phyloP scores from a whole-genome alignment of 2,113 vertebrate species.

The Coreoperca whiteheadi region DNA sequence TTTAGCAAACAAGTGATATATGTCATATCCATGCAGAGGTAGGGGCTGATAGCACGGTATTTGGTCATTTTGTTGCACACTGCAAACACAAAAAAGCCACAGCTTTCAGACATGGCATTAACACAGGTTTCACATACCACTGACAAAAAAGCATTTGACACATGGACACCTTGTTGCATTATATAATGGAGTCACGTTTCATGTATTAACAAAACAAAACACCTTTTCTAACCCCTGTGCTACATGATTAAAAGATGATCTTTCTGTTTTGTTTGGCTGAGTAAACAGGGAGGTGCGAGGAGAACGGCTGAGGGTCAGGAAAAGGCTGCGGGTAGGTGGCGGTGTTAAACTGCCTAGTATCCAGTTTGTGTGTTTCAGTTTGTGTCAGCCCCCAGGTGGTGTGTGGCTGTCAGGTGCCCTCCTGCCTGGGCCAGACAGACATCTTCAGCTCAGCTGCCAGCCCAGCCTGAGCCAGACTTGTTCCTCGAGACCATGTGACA shows the following conservation, averaged over 20 bases:
- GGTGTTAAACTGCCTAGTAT: conserved; percentile 29
- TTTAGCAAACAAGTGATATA: conserved; percentile 97
- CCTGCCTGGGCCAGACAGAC: conserved; percentile 69
- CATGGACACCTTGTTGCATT: neutral
- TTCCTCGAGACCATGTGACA: conserved; percentile 70
- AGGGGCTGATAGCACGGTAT: conserved; percentile 91
- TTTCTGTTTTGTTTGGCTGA: conserved; percentile 70
- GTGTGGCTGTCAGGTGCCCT: conserved; percentile 78
- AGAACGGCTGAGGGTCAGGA: conserved; percentile 66
- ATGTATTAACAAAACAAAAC: neutral
- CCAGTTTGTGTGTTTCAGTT: conserved; percentile 47
- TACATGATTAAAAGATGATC: conserved; percentile 64
- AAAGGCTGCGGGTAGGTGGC: conserved; percentile 67
- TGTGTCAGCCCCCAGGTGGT: conserved; percentile 69
- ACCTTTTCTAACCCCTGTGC: conserved; percentile 53
- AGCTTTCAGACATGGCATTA: conserved; percentile 20
- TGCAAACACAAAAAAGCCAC: conserved; percentile 68
- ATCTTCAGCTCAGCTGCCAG: conserved; percentile 63
- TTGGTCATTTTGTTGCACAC: conserved; percentile 96
- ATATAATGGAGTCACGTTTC: neutral
- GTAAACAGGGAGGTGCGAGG: conserved; percentile 71
- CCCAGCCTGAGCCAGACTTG: conserved; percentile 59
- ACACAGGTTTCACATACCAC: conserved; percentile 18
- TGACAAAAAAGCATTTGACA: conserved; percentile 17
- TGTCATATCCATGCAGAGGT: conserved; percentile 97